phyloP scores from a whole-genome alignment of 2,797 vertebrate genomes.

The Macroramphosus scolopax region DNA sequence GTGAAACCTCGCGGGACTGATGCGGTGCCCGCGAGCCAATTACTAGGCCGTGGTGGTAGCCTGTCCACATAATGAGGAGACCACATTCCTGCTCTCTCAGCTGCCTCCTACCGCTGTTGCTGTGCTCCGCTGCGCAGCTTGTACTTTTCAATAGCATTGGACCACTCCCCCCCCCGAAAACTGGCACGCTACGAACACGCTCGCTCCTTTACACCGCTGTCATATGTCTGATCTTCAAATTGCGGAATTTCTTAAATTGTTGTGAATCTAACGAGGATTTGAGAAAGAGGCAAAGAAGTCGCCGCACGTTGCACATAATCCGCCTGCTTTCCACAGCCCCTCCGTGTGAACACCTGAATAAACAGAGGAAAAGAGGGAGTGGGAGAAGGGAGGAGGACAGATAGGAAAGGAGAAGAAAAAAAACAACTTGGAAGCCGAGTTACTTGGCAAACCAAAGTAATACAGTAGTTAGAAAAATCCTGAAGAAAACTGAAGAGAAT shows the following conservation, averaged over 20 bases:
- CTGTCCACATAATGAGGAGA: slow-evolving; percentile 61
- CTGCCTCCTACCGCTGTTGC: slow-evolving; percentile 58
- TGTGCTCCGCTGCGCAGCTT: slow-evolving; percentile 37
- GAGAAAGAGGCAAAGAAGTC: slow-evolving; percentile 13
- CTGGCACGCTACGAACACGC: slow-evolving; percentile 29
- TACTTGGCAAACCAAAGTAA: slow-evolving; percentile 41
- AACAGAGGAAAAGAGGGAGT: slow-evolving; percentile 65
- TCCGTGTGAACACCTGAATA: slow-evolving; percentile 72
- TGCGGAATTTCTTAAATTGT: neutral
- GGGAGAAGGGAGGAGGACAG: slow-evolving; percentile 37
- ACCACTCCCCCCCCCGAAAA: slow-evolving; percentile 27
- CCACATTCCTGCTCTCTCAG: slow-evolving; percentile 69
- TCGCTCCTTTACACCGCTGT: neutral
- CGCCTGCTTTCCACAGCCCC: slow-evolving; percentile 30
- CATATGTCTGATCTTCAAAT: neutral
- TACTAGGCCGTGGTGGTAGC: slow-evolving; percentile 52
- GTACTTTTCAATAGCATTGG: slow-evolving; percentile 30
- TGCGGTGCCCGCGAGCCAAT: slow-evolving; percentile 59
- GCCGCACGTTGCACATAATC: slow-evolving; percentile 33
- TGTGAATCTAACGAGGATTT: neutral
- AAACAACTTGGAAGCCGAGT: slow-evolving; percentile 46
- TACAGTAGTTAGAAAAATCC: slow-evolving; percentile 47
- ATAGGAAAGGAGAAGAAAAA: slow-evolving; percentile 36
- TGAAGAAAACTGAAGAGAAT: slow-evolving; percentile 7
- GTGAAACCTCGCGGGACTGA: slow-evolving; percentile 53